Conservation (phyloP, 2,888 invertebrate species). For the Chymomyza caudatula region DNA sequence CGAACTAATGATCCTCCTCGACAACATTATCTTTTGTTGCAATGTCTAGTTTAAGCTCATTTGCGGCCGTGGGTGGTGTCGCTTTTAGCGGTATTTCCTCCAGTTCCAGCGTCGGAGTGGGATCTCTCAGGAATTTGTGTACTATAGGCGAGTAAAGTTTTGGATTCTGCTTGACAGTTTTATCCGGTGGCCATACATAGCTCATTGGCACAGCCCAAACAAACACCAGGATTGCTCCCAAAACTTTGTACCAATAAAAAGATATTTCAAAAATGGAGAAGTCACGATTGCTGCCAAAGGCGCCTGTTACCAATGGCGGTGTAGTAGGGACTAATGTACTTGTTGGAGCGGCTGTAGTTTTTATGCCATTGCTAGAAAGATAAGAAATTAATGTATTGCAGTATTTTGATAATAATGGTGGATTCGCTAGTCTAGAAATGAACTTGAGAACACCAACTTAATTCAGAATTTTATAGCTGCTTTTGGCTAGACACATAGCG, state of each 20-base stretch:
- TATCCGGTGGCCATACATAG: conserved; percentile 77
- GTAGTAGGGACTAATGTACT: conserved; percentile 4
- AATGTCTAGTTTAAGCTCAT: conserved; percentile 24
- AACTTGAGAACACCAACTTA: too few species aligned
- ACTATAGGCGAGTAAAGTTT: conserved; percentile 68
- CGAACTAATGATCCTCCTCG: not conserved
- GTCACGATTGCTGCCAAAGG: conserved; percentile 60
- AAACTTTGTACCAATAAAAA: conserved; percentile 81
- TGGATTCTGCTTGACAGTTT: conserved; percentile 63
- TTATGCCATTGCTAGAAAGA: conserved; percentile 27
- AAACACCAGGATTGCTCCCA: conserved; percentile 80
- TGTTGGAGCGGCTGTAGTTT: conserved; percentile 3
- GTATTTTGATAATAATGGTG: too few species aligned
- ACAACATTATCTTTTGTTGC: conserved; percentile 11
- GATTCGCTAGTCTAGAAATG: too few species aligned
- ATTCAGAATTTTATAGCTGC: too few species aligned
- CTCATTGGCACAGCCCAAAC: conserved; percentile 80
- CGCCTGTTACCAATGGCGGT: conserved; percentile 34
- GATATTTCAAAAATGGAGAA: conserved; percentile 80
- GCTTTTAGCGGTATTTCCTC: conserved; percentile 60
- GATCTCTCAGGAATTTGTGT: conserved; percentile 37
- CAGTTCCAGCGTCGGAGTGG: conserved; percentile 23
- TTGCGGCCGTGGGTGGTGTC: conserved; percentile 15
- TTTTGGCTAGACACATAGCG: too few species aligned
- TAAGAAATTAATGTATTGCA: too few species aligned